phyloP scores from a whole-genome alignment of 2,888 invertebrate genomes.

The Galerucella pusilla region DNA sequence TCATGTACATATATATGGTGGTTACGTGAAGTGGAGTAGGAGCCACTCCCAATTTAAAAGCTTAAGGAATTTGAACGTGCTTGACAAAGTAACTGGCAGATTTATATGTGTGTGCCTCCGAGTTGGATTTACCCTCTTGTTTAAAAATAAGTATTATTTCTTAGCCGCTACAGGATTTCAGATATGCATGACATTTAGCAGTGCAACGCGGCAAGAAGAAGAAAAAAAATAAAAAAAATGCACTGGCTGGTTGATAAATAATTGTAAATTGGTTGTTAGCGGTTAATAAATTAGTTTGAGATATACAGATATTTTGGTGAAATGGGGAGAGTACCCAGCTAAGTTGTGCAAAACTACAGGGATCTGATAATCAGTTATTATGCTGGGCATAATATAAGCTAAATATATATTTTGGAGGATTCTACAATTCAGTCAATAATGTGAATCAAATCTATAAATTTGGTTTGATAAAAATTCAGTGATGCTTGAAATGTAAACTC shows the following conservation, averaged over 20 bases:
- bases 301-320: neutral
- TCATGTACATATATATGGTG: neutral
- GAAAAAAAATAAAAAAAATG: conserved; percentile 11
- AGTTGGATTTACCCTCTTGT: conserved; percentile 38
- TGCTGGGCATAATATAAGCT: no score
- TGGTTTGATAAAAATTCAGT: no score
- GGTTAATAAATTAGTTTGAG: conserved; percentile 24
- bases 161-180: conserved; percentile 20
- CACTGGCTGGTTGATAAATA: neutral
- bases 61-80: conserved; percentile 35
- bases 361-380: no score
- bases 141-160: conserved; percentile 38
- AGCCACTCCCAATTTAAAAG: conserved; percentile 32
- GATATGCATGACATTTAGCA: conserved; percentile 31
- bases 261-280: conserved; percentile 27
- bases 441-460: no score
- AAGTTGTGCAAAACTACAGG: no score
- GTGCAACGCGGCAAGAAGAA: conserved; percentile 21
- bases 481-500: no score
- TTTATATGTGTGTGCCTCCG: conserved; percentile 37
- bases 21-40: conserved; percentile 15
- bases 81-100: conserved; percentile 38
- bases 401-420: no score
- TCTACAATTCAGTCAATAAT: no score
- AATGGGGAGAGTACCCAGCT: neutral